phyloP scores from a whole-genome alignment of 1,140 invertebrate species.

The Drosophila tani region DNA sequence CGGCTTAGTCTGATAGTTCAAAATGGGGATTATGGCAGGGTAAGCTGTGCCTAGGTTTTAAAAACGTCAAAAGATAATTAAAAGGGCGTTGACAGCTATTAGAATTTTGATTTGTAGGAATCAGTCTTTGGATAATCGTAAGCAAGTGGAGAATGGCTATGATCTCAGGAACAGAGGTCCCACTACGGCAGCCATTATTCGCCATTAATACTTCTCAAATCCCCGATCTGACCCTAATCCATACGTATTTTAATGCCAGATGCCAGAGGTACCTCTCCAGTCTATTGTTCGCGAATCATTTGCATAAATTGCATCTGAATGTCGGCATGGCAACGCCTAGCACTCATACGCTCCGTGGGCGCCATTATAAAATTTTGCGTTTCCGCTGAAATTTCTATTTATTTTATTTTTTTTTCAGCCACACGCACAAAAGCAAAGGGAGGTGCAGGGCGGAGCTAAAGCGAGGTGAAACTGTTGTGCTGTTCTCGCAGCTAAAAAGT shows the following conservation, averaged over 20 bases:
- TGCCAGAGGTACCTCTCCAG: background rate
- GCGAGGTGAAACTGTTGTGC: constrained; percentile 45
- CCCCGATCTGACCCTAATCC: background rate
- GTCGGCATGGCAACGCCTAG: constrained; percentile 41
- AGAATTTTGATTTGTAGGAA: background rate
- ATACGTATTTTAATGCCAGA: background rate
- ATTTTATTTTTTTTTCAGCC: constrained; percentile 30
- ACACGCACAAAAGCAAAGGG: constrained; percentile 21
- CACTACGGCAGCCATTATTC: background rate
- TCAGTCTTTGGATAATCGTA: background rate
- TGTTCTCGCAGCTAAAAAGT: constrained; percentile 52
- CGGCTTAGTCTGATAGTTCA: constrained; percentile 40
- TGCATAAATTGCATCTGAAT: constrained; percentile 30
- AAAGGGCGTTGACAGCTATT: constrained; percentile 3
- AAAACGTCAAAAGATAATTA: constrained; percentile 4
- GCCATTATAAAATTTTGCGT: constrained; percentile 61
- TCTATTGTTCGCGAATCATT: constrained; percentile 31
- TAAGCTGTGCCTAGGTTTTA: constrained; percentile 29
- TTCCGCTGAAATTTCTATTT: constrained; percentile 56
- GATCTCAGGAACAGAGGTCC: background rate
- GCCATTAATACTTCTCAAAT: background rate
- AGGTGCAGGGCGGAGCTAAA: constrained; percentile 6
- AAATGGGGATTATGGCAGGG: constrained; percentile 39
- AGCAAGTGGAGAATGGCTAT: background rate
- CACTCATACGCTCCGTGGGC: constrained; percentile 51